Percentiles rank a stretch among this genome's conserved stretches.
Conservation (phyloP, 1,140 invertebrate genomes). For the Brachionus paranguensis region DNA sequence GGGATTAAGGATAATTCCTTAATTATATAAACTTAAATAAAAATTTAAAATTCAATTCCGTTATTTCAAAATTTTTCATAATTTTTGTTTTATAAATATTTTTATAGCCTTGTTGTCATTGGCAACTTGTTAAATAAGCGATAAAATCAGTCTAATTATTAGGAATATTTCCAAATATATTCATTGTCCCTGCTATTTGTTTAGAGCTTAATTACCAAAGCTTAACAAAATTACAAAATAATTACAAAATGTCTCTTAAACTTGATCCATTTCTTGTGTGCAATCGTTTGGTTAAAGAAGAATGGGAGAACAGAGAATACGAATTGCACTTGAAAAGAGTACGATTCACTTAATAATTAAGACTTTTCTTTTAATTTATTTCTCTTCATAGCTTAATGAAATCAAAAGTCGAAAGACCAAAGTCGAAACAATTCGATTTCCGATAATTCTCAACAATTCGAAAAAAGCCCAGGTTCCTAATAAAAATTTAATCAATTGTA, state of each 20-base stretch:
- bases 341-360: background rate
- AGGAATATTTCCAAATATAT: background rate
- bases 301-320: conserved; percentile 31
- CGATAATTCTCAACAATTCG: conserved; percentile 13
- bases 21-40: background rate
- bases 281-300: conserved; percentile 25
- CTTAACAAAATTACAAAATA: background rate
- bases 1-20: background rate
- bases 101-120: background rate
- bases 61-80: conserved; percentile 22
- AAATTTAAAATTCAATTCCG: background rate
- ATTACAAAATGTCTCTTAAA: background rate
- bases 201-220: background rate
- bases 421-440: background rate
- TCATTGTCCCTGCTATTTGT: background rate
- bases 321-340: conserved; percentile 28
- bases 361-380: background rate
- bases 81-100: background rate
- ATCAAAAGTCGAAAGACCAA: conserved; percentile 27
- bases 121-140: background rate
- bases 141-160: background rate
- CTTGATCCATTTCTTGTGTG: conserved; percentile 4
- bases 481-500: background rate
- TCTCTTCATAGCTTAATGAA: background rate
- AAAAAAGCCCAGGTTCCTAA: conserved; percentile 1